Conservation (phyloP, 2,888 invertebrate genomes). For the Nomada fucata region DNA sequence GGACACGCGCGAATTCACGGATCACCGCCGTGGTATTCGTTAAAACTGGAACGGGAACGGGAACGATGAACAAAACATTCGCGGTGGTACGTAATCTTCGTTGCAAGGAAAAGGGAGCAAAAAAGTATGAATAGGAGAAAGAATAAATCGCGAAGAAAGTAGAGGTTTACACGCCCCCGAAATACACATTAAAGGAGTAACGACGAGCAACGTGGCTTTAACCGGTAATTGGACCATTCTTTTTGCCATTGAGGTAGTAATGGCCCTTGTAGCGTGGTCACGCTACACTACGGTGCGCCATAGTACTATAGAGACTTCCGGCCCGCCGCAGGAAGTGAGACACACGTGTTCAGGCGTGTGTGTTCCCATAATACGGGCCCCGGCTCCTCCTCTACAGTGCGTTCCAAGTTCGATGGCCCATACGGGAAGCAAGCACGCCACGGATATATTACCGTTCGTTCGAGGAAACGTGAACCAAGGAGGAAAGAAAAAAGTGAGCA, state of each 20-base stretch:
- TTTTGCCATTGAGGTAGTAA: conserved; percentile 79
- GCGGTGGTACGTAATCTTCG: neutral
- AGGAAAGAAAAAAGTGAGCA: conserved; percentile 62
- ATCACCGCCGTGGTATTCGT: neutral
- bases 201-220: conserved; percentile 64
- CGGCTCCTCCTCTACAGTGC: conserved; percentile 64
- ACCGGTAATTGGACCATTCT: conserved; percentile 79
- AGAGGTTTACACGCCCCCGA: conserved; percentile 33
- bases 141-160: conserved; percentile 7
- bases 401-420: conserved; percentile 66
- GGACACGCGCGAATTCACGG: neutral
- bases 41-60: neutral
- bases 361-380: conserved; percentile 79
- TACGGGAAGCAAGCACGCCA: conserved; percentile 58
- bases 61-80: neutral
- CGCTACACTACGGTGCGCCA: conserved; percentile 80
- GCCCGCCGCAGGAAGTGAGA: conserved; percentile 82
- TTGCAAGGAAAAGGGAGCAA: neutral
- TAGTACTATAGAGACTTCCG: conserved; percentile 83
- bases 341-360: conserved; percentile 82
- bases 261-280: conserved; percentile 81
- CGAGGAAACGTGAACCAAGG: conserved; percentile 44
- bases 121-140: neutral
- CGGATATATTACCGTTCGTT: conserved; percentile 61
- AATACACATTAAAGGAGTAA: conserved; percentile 60